Evolutionary conservation across 2,888 invertebrate species (phyloP), one percentile per base, ranked within the genome.

Genomic region (Alentia gelatinosa): DNA sequence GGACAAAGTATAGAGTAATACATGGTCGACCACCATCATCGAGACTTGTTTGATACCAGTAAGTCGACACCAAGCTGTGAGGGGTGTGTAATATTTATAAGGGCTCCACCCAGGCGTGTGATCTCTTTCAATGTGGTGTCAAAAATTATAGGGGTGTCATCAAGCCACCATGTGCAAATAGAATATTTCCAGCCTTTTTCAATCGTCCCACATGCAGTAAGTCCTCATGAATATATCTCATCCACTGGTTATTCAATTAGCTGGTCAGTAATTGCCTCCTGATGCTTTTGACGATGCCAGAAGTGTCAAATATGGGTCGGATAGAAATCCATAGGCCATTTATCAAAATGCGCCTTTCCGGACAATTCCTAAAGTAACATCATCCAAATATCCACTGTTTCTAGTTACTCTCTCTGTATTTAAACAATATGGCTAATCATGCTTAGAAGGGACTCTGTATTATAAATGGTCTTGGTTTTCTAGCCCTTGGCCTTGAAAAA

Each of bases 61-160:
- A 56, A 56, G 56, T n/a, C n/a, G 56, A 56, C n/a, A 56, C 5
- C 68, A 30, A 68, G 5, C 68, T 68, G 68, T 68, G 68, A 30
- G 68, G 26, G 30, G 30, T 68, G 33, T 68, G 68, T 68, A 26
- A 12, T 15, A 68, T 68, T 19, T n/a, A 68, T 56, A 68, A 68
- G 1, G 68, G 12, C 30, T 68, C 68, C 37, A 37, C n/a, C 39
- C 79, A 79, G 79, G 37, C 79, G 79, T 79, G 79, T 39, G 79
- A 39, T 79, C 26, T 1, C 79, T 37, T 79, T 35, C 39, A 35
- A 5, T 35, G 19, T 19, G 39, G 37, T 79, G 79, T 79, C 79
- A 79, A 35, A 79, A 79, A 79, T 79, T 35, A 79, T 79, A 79
- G 79, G 79, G 79, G 79, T 35, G 79, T 37, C 79, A 79, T 26